A percentile compares a stretch with the other conserved stretches of the same genome.
Evolutionary conservation across 2,797 vertebrate genomes (phyloP).

Genomic region (Aotus griseimembra): DNA sequence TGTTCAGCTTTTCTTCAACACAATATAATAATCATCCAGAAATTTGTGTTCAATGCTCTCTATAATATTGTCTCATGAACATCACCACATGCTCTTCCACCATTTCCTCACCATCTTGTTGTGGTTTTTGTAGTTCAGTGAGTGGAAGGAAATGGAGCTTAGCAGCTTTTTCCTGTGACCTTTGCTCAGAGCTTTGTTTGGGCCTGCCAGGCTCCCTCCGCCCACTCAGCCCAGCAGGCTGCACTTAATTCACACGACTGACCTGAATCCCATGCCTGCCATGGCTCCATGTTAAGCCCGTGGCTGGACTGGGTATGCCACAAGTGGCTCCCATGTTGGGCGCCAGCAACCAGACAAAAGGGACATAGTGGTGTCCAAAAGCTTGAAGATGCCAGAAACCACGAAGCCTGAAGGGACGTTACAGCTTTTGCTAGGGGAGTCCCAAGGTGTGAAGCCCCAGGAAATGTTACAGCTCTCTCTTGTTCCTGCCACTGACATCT

Average conservation of each 20-base stretch:
- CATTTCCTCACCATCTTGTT: background rate
- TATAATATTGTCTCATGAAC: fast-evolving
- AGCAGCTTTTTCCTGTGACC: background rate
- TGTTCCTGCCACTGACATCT: background rate
- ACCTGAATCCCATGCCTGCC: background rate
- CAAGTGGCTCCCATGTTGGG: background rate
- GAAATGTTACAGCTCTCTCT: background rate
- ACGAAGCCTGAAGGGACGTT: background rate
- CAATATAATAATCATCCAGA: background rate
- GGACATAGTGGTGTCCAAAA: background rate
- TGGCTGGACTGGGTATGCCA: background rate
- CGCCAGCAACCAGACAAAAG: background rate
- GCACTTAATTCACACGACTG: background rate
- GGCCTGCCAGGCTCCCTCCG: background rate
- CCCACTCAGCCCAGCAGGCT: background rate
- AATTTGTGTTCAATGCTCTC: background rate
- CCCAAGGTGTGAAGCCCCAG: background rate
- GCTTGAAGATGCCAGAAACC: background rate
- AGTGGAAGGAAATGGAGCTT: background rate
- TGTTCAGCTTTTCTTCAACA: background rate
- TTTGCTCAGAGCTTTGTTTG: background rate
- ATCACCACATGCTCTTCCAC: background rate
- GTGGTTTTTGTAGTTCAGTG: background rate
- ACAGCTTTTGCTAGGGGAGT: background rate
- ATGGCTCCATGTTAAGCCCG: background rate